Conservation (phyloP, 2,113 vertebrate genomes). For the Empidonax alnorum region DNA sequence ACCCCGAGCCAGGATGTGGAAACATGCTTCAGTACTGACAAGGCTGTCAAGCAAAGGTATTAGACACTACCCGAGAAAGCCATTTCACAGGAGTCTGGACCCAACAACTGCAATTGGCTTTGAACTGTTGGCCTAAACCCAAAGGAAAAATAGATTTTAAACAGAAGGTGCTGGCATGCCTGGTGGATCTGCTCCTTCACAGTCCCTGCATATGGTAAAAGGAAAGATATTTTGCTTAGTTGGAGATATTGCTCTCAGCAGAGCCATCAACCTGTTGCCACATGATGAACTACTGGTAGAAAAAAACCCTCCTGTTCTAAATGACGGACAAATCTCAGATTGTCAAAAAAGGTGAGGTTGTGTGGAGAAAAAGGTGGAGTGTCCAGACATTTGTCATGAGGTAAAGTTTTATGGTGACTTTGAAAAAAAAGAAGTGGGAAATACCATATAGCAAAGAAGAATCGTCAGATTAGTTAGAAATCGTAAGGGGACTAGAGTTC, state of each 20-base stretch:
- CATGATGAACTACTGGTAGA: not conserved
- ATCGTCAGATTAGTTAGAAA: not conserved
- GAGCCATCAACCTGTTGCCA: not conserved
- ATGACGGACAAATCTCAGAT: not conserved
- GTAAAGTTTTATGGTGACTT: not conserved
- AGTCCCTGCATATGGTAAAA: slow-evolving; percentile 2
- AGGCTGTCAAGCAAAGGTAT: slow-evolving; percentile 43
- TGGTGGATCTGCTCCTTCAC: slow-evolving; percentile 36
- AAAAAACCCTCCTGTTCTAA: not conserved
- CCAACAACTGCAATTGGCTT: slow-evolving; percentile 41
- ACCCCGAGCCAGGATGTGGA: not conserved
- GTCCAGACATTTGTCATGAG: not conserved
- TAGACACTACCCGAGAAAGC: not conserved
- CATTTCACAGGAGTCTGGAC: slow-evolving; percentile 24
- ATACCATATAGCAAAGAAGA: not conserved
- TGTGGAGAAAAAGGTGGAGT: not conserved
- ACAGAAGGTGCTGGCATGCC: slow-evolving; percentile 57
- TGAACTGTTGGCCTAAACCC: slow-evolving; percentile 18
- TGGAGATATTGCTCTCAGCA: not conserved
- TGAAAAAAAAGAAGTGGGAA: not conserved
- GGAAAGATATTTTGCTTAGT: not conserved
- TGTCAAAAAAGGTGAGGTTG: not conserved
- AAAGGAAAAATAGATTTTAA: slow-evolving; percentile 64
- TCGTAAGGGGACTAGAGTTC: not conserved
- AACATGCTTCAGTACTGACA: not conserved